Conservation (phyloP, 2,888 invertebrate genomes). For the Dyspetes luteomarginatus region DNA sequence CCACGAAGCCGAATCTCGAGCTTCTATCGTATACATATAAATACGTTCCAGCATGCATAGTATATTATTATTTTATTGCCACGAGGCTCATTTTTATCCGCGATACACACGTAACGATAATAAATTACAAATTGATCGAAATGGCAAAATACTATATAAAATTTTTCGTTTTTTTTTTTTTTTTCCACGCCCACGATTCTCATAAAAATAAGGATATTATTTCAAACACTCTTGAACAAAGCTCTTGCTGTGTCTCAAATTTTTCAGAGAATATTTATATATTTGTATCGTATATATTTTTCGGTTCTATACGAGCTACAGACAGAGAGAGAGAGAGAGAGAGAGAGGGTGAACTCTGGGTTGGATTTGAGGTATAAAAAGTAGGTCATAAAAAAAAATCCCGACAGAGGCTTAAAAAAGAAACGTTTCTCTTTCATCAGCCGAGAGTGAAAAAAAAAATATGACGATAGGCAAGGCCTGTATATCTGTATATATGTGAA, state of each 20-base stretch:
- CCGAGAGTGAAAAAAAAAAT: neutral
- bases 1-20: neutral
- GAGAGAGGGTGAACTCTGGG: neutral
- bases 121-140: slow-evolving; percentile 18
- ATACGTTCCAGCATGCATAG: too few species aligned
- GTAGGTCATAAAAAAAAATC: slow-evolving; percentile 13
- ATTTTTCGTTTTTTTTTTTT: neutral
- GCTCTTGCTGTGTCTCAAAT: neutral
- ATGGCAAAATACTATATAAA: neutral
- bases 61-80: slow-evolving; percentile 32
- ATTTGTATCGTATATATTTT: neutral
- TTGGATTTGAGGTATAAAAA: neutral
- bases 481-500: neutral
- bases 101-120: neutral
- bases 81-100: slow-evolving; percentile 14
- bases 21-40: neutral
- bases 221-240: neutral
- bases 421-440: slow-evolving; percentile 13
- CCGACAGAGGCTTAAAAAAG: neutral
- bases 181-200: neutral
- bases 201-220: neutral
- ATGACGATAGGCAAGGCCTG: neutral
- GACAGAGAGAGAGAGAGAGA: too few species aligned
- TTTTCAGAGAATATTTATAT: neutral
- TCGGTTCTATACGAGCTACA: too few species aligned